phyloP scores from a whole-genome alignment of 2,888 invertebrate genomes.

The Eupithecia vulgata region DNA sequence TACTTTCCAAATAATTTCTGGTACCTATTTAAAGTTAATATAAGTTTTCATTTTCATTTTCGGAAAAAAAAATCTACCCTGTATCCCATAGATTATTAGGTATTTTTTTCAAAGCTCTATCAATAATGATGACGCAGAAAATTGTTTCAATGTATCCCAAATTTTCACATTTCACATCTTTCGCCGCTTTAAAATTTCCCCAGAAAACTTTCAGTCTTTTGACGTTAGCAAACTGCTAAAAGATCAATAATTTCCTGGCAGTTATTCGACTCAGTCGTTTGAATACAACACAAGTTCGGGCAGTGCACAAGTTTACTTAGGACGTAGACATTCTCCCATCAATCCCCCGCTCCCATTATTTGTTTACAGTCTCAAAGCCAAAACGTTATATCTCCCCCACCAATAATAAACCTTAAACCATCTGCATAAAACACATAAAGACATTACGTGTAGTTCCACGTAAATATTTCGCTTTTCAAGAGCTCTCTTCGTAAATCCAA shows the following conservation, averaged over 20 bases:
- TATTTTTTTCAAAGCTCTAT: too few species aligned
- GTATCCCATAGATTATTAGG: too few species aligned
- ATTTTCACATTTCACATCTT: too few species aligned
- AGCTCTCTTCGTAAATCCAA: constrained; percentile 58
- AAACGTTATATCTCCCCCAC: constrained; percentile 57
- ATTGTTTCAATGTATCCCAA: too few species aligned
- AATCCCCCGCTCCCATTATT: constrained; percentile 76
- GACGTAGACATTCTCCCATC: constrained; percentile 72
- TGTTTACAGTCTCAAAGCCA: constrained; percentile 60
- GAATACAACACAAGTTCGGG: constrained; percentile 65
- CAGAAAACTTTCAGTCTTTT: constrained; percentile 11
- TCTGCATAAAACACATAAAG: constrained; percentile 48
- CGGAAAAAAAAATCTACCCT: too few species aligned
- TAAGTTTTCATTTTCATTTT: too few species aligned
- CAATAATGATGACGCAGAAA: too few species aligned
- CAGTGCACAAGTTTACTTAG: constrained; percentile 75
- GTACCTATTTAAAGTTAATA: too few species aligned
- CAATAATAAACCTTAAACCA: constrained; percentile 53
- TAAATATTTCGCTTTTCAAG: constrained; percentile 57
- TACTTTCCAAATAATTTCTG: too few species aligned
- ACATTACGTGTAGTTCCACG: constrained; percentile 43
- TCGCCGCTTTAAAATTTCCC: too few species aligned
- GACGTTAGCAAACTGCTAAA: constrained; percentile 57
- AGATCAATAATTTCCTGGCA: constrained; percentile 61
- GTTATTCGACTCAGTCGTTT: constrained; percentile 56